phyloP scores from a whole-genome alignment of 2,797 vertebrate species.

The Phalloptychus januarius region DNA sequence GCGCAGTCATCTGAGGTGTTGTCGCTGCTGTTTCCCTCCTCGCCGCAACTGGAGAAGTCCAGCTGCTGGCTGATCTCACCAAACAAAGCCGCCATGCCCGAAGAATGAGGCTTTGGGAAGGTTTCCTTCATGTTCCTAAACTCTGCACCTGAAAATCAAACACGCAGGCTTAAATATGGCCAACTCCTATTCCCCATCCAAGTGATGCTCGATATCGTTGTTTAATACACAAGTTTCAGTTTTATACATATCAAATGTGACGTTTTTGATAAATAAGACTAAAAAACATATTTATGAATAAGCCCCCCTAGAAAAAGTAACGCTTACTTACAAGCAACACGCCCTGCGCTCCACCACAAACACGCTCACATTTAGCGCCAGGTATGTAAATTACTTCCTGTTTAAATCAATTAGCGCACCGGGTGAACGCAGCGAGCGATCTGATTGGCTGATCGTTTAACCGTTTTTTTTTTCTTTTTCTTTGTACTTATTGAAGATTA shows the following conservation, averaged over 20 bases:
- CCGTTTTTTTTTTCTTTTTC: not conserved
- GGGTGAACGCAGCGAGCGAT: not conserved
- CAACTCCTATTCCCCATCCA: not conserved
- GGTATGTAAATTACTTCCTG: slow-evolving; percentile 63
- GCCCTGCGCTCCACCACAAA: not conserved
- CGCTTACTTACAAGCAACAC: slow-evolving; percentile 60
- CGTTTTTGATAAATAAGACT: not conserved
- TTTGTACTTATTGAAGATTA: not conserved
- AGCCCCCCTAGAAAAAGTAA: not conserved
- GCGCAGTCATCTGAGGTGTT: slow-evolving; percentile 73
- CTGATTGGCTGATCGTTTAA: slow-evolving; percentile 53
- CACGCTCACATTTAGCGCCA: slow-evolving; percentile 56
- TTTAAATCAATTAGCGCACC: slow-evolving; percentile 56
- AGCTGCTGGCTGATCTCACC: slow-evolving; percentile 80
- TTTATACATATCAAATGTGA: not conserved
- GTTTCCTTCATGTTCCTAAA: slow-evolving; percentile 4
- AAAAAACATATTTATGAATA: not conserved
- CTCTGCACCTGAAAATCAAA: slow-evolving; percentile 1
- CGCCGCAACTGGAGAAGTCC: slow-evolving; percentile 84
- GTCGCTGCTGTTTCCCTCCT: slow-evolving; percentile 74
- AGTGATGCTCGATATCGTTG: not conserved
- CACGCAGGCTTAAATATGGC: not conserved
- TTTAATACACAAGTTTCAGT: not conserved
- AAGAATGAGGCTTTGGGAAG: slow-evolving; percentile 15
- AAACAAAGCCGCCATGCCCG: slow-evolving; percentile 65